Conservation (phyloP, 1,140 invertebrate species). For the Conus betulinus region DNA sequence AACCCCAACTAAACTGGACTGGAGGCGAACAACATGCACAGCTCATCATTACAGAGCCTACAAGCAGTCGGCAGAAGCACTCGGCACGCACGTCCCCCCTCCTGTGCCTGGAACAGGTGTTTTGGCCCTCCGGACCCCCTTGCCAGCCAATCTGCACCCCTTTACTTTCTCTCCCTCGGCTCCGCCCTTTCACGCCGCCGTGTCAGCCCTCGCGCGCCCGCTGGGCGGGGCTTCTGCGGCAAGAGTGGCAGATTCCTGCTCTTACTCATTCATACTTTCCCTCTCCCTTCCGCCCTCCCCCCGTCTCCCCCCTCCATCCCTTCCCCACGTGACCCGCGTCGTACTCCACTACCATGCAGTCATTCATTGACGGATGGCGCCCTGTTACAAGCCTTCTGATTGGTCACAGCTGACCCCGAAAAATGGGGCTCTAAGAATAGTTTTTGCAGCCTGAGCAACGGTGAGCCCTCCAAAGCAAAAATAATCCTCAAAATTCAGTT, state of each 20-base stretch:
- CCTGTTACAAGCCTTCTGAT: slow-evolving; percentile 23
- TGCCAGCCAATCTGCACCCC: slow-evolving; percentile 14
- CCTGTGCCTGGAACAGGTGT: neutral
- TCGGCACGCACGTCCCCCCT: neutral
- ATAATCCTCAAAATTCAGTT: slow-evolving; percentile 36
- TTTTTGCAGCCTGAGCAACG: slow-evolving; percentile 32
- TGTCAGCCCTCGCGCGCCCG: neutral
- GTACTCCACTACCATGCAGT: slow-evolving; percentile 35
- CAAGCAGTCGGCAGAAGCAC: neutral
- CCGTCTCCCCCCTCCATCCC: neutral
- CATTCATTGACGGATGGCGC: slow-evolving; percentile 20
- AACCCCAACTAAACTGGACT: neutral
- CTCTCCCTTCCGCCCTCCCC: neutral
- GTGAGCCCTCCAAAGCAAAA: neutral
- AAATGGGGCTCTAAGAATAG: slow-evolving; percentile 25
- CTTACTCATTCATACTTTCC: slow-evolving; percentile 21
- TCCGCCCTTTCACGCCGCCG: neutral
- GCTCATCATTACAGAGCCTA: too few species aligned
- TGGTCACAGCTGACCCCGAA: neutral
- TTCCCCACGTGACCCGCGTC: neutral
- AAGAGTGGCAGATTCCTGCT: neutral
- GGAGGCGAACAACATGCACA: neutral
- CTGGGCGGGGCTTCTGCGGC: neutral
- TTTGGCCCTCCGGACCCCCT: neutral
- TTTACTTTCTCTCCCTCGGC: too few species aligned